Evolutionary conservation across 2,888 invertebrate genomes (phyloP).

Genomic region (Volucella inanis): DNA sequence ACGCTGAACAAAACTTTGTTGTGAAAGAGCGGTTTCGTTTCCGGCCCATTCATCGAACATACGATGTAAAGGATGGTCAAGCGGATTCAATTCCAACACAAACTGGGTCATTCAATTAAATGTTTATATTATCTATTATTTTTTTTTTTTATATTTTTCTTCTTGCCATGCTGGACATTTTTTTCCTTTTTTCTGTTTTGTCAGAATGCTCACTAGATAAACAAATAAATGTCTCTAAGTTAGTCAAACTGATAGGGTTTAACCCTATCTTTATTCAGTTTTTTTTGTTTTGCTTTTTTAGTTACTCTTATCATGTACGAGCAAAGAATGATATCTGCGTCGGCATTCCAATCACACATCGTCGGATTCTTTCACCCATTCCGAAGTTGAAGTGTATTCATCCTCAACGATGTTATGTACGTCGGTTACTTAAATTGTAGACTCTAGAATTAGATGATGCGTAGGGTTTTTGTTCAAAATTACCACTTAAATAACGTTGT

Average conservation of each 20-base stretch:
- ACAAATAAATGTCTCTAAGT: constrained; percentile 21
- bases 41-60: too few species aligned
- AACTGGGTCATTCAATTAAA: constrained; percentile 8
- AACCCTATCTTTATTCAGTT: constrained; percentile 12
- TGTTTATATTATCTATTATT: constrained; percentile 48
- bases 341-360: constrained; percentile 28
- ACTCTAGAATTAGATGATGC: constrained; percentile 50
- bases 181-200: neutral
- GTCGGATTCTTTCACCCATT: constrained; percentile 36
- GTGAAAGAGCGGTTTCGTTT: too few species aligned
- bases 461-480: too few species aligned
- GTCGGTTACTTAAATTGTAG: constrained; percentile 62
- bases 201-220: constrained; percentile 40
- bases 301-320: constrained; percentile 13
- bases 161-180: neutral
- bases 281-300: constrained; percentile 11
- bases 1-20: too few species aligned
- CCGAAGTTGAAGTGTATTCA: constrained; percentile 16
- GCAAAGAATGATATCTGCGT: constrained; percentile 43
- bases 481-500: too few species aligned
- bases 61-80: too few species aligned
- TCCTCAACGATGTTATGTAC: constrained; percentile 66
- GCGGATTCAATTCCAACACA: too few species aligned
- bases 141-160: constrained; percentile 34
- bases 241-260: constrained; percentile 28